Conservation (phyloP, 2,797 vertebrate genomes). For the Phataginus tricuspis region DNA sequence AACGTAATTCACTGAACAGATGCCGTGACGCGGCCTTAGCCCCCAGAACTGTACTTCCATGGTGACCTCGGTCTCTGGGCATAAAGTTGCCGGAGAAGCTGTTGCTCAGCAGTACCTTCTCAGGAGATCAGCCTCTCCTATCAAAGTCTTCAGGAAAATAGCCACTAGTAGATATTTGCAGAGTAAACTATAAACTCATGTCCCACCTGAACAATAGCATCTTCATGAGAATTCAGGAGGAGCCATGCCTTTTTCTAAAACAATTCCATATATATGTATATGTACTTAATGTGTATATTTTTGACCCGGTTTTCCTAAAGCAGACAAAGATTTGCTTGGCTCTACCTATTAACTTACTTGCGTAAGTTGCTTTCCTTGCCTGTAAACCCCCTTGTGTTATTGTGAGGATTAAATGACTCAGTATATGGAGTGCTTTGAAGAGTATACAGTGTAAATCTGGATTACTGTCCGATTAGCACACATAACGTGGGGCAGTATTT, state of each 20-base stretch:
- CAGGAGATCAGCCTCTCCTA: not conserved
- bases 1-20: not conserved
- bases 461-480: not conserved
- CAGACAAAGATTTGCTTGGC: not conserved
- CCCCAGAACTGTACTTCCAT: not conserved
- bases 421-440: not conserved
- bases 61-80: not conserved
- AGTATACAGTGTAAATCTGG: not conserved
- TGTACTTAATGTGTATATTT: not conserved
- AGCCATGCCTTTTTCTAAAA: not conserved
- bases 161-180: not conserved
- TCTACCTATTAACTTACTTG: not conserved
- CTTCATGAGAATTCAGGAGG: not conserved
- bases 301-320: conserved; percentile 8
- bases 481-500: no score
- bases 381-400: not conserved
- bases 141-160: not conserved
- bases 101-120: not conserved
- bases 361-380: not conserved
- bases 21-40: not conserved
- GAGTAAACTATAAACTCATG: not conserved
- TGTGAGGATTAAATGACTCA: not conserved
- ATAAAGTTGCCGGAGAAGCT: not conserved
- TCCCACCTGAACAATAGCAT: not conserved
- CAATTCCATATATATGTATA: not conserved